Evolutionary conservation across 2,888 invertebrate species (phyloP), one percentile per base, ranked within the genome.

Genomic region (Gymnoscelis rufifasciata): DNA sequence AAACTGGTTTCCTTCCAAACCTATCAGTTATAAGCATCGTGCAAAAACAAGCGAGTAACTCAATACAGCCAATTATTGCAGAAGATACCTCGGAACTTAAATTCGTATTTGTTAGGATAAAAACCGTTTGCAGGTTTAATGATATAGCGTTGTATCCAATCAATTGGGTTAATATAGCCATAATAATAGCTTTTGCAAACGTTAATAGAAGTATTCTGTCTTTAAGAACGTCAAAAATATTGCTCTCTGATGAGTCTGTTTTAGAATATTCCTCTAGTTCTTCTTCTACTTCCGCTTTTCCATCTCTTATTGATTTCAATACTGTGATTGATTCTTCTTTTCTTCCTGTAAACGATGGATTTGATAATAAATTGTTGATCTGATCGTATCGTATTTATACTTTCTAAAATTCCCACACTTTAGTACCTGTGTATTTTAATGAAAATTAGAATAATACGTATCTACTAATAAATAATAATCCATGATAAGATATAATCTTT

Each of bases 41-140:
- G 4, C 61, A 63, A 0, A 71, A 44, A 49, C 68, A 65, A 0
- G 67, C 64, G 0, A 62, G 5, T 7, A 74, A 31, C 45, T 74
- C 71, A 14, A 72, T 61, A 0, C 62, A 26, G 0, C 74, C 72
- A 15, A 74, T 60, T 2, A 72, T 43, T 0, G 69, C 63, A 1
- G 75, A 75, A 0, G 67, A 63, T 1, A 65, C 43, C 38, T 71
- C 68, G 0, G 74, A 56, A 7, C 48, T 61, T 1, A 76, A 51
- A 13, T 55, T 60, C 0, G 74, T 74, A 1, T 66, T 48, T 0
- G 72, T 67, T 1, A 67, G 65, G 29, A 62, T 61, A 24, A 76
- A 57, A 35, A 77, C 62, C 0, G 68, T 65, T 55, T 74, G 74
- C 13, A 73, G 47, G 41, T 74, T 72, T 14, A 62, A 57, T n/a